Evolutionary conservation across 2,113 vertebrate genomes (phyloP).

Genomic region (Mesocricetus auratus): DNA sequence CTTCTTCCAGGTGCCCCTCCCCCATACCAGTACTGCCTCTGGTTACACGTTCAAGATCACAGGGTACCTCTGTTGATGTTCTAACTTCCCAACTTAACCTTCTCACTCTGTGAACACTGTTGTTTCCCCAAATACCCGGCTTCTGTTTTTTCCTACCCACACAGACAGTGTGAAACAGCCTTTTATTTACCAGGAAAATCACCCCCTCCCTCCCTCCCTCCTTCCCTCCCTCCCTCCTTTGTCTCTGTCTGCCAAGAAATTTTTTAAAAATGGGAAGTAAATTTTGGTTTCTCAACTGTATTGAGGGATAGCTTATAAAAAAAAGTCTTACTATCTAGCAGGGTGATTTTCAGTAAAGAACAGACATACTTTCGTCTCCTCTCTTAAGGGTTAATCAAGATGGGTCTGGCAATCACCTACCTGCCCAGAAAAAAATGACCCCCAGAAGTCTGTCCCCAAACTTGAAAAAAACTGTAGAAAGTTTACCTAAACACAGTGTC

Average conservation of each 20-base stretch:
- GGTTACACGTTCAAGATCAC: no score
- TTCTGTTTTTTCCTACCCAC: background rate
- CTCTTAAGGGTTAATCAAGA: background rate
- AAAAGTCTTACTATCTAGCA: background rate
- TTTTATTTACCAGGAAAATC: background rate
- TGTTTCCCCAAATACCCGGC: background rate
- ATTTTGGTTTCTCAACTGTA: background rate
- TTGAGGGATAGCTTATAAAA: background rate
- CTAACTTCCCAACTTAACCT: background rate
- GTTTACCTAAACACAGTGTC: background rate
- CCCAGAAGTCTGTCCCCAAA: background rate
- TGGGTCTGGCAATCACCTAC: background rate
- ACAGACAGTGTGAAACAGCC: background rate
- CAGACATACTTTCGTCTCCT: background rate
- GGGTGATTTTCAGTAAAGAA: background rate
- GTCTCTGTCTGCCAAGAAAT: background rate
- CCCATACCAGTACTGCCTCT: no score
- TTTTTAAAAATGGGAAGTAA: background rate
- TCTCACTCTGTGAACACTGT: background rate
- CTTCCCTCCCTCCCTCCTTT: accelerated
- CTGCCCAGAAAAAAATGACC: background rate
- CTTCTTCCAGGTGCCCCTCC: background rate
- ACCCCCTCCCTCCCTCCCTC: background rate
- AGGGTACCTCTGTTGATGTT: background rate
- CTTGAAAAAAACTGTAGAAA: background rate